These are phyloP conservation scores for Sphenodon punctatus DNA, from an alignment of 2,797 vertebrate genomes.

Conservation along the genomic window DNA sequence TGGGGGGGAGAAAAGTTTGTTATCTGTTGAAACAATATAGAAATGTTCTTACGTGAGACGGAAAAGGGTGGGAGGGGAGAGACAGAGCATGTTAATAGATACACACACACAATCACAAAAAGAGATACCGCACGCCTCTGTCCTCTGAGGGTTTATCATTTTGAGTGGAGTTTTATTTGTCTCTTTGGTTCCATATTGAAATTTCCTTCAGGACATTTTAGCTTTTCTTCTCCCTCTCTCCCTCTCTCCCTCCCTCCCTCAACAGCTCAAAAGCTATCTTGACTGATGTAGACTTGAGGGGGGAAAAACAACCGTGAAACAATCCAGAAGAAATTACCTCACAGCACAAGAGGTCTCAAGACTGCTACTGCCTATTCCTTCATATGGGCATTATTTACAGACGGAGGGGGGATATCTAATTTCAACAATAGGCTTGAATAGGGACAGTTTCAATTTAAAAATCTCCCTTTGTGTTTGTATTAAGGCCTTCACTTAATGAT, in stretches of 20 bases:
- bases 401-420: not conserved
- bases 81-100: not conserved
- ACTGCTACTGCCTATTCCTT: not conserved
- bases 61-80: not conserved
- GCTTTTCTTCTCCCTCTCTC: rapidly evolving
- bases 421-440: rapidly evolving
- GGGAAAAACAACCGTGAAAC: not conserved
- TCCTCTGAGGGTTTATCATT: slow-evolving; percentile 1
- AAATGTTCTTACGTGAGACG: not conserved
- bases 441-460: not conserved
- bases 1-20: no score
- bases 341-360: not conserved
- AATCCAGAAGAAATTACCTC: not conserved
- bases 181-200: not conserved
- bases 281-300: not conserved
- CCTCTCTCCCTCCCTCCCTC: not conserved
- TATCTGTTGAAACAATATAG: not conserved
- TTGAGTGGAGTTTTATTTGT: not conserved
- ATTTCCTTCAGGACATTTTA: slow-evolving; percentile 26
- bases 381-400: not conserved
- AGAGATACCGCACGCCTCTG: not conserved
- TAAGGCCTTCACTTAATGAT: not conserved
- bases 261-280: slow-evolving; percentile 5
- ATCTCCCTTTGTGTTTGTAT: rapidly evolving
- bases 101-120: rapidly evolving